Evolutionary conservation across 2,888 invertebrate species (phyloP).

Genomic region (Ceramica pisi): DNA sequence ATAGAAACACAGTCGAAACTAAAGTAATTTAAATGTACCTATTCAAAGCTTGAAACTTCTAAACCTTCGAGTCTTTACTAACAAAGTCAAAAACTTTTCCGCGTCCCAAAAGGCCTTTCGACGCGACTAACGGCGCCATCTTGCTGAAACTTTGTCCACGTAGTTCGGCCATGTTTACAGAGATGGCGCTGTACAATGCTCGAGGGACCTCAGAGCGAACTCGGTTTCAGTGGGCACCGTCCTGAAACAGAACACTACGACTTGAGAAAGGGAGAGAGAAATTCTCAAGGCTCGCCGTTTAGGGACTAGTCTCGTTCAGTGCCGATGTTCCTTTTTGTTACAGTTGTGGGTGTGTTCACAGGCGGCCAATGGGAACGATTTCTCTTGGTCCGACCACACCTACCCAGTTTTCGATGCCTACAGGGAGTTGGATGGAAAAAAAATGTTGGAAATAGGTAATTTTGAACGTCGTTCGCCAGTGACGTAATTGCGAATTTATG

Average conservation of each 20-base stretch:
- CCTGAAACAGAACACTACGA: slow-evolving; percentile 81
- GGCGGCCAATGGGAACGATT: slow-evolving; percentile 84
- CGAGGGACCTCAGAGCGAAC: slow-evolving; percentile 81
- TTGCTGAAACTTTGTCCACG: slow-evolving; percentile 70
- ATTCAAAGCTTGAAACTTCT: slow-evolving; percentile 30
- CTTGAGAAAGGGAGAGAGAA: slow-evolving; percentile 88
- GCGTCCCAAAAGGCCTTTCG: slow-evolving; percentile 65
- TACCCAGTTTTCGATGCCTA: slow-evolving; percentile 88
- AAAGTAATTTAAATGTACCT: not conserved
- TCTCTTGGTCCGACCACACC: slow-evolving; percentile 81
- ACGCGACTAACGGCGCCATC: slow-evolving; percentile 82
- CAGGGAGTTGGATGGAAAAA: slow-evolving; percentile 88
- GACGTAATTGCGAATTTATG: slow-evolving; percentile 88
- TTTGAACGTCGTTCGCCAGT: slow-evolving; percentile 85
- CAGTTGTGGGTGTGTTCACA: slow-evolving; percentile 82
- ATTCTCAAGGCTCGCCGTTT: slow-evolving; percentile 88
- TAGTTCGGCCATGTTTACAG: slow-evolving; percentile 68
- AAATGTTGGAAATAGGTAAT: slow-evolving; percentile 88
- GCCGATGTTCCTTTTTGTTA: slow-evolving; percentile 84
- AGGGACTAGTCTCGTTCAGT: slow-evolving; percentile 74
- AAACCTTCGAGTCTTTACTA: slow-evolving; percentile 28
- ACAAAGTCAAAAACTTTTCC: slow-evolving; percentile 71
- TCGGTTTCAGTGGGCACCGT: slow-evolving; percentile 85
- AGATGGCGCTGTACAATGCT: slow-evolving; percentile 81
- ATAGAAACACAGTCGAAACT: not conserved